Evolutionary conservation across 1,140 invertebrate species (phyloP).

Genomic region (Trissolcus basalis): DNA sequence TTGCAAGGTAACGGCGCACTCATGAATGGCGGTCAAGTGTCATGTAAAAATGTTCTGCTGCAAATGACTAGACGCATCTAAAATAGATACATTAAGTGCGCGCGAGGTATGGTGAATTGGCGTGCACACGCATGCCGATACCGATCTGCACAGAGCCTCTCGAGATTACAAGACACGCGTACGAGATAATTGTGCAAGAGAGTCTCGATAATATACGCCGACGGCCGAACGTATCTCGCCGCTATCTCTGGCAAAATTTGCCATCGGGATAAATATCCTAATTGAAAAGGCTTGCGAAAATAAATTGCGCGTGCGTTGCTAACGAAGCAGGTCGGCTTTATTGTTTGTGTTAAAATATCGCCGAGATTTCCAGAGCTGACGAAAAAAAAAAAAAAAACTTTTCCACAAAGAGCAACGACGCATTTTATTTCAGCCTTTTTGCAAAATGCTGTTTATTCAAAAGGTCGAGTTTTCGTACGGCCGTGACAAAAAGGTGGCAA

Average conservation of each 20-base stretch:
- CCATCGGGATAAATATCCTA: slow-evolving; percentile 67
- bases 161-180: slow-evolving; percentile 61
- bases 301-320: slow-evolving; percentile 14
- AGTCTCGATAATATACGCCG: slow-evolving; percentile 56
- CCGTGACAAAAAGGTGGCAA: too few relatives aligned
- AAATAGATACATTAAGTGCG: slow-evolving; percentile 57
- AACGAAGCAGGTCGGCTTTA: not conserved
- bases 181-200: slow-evolving; percentile 59
- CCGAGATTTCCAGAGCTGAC: too few relatives aligned
- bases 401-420: too few relatives aligned
- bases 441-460: too few relatives aligned
- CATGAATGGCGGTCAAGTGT: slow-evolving; percentile 23
- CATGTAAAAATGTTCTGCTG: slow-evolving; percentile 32
- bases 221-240: slow-evolving; percentile 48
- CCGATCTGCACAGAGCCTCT: slow-evolving; percentile 55
- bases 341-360: not conserved
- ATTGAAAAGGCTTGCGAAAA: slow-evolving; percentile 61
- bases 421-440: too few relatives aligned
- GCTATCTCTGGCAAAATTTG: slow-evolving; percentile 56
- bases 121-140: slow-evolving; percentile 57
- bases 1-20: not conserved
- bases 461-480: too few relatives aligned
- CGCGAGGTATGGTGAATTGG: slow-evolving; percentile 54
- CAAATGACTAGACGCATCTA: slow-evolving; percentile 48
- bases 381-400: too few relatives aligned